These are phyloP conservation scores for Mercenaria mercenaria DNA, from an alignment of 1,140 invertebrate species.

Conservation along the genomic window DNA sequence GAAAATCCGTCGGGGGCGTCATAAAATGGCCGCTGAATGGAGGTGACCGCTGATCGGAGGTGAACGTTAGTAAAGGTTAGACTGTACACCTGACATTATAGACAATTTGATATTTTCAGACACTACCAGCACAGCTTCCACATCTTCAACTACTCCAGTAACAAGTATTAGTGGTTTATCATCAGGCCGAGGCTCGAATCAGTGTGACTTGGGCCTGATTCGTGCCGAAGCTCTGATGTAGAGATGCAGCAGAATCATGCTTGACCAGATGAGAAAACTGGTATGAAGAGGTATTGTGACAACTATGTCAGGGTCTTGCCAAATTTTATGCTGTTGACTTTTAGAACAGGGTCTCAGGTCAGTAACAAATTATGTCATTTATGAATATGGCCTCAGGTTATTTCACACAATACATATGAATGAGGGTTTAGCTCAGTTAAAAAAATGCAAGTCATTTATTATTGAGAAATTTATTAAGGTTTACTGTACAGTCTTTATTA, in stretches of 20 bases:
- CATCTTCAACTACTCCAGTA: constrained; percentile 41
- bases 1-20: no score
- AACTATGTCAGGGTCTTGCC: constrained; percentile 95
- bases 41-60: no score
- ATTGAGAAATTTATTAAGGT: no score
- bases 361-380: constrained; percentile 18
- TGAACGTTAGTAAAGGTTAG: no score
- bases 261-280: constrained; percentile 98
- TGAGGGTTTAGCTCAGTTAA: no score
- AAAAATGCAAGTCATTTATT: no score
- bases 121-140: constrained; percentile 30
- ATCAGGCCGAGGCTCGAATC: constrained; percentile 4
- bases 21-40: no score
- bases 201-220: constrained; percentile 82
- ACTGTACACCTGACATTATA: no score
- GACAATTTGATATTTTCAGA: no score
- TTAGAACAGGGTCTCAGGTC: constrained; percentile 90
- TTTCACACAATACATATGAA: no score
- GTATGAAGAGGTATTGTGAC: constrained; percentile 98
- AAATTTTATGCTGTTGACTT: constrained; percentile 99
- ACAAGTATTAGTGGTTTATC: constrained; percentile 19
- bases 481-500: no score
- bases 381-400: no score
- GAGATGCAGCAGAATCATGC: constrained; percentile 98
- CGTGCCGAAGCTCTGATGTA: constrained; percentile 86